Evolutionary conservation across 2,113 vertebrate genomes (phyloP).

Genomic region (Brevimyrus niger): DNA sequence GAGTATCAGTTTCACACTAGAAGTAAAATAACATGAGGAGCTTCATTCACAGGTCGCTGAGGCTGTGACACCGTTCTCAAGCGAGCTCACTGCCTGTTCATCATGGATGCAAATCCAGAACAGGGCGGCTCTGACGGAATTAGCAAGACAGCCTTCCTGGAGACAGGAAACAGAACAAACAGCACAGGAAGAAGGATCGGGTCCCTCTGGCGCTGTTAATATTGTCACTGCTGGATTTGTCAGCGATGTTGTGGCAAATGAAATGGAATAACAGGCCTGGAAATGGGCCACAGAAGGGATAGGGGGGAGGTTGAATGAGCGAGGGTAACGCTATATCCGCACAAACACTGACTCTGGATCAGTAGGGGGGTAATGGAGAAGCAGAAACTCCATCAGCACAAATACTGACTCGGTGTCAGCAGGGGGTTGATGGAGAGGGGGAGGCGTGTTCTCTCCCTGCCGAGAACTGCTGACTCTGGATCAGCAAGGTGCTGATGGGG

Average conservation of each 20-base stretch:
- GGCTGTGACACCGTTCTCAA: neutral
- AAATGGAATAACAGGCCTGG: conserved; percentile 1
- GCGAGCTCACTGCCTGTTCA: neutral
- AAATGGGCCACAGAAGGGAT: neutral
- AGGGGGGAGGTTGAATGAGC: neutral
- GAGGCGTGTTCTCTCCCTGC: neutral
- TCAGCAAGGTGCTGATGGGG: neutral
- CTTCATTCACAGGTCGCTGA: neutral
- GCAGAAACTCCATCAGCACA: neutral
- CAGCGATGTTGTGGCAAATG: neutral
- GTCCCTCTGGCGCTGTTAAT: neutral
- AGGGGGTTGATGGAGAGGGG: conserved; percentile 4
- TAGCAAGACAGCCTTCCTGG: neutral
- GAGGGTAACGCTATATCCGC: neutral
- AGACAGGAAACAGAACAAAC: neutral
- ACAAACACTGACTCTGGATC: conserved; percentile 13
- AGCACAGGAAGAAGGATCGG: neutral
- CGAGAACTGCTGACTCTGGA: neutral
- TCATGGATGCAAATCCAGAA: neutral
- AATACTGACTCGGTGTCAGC: neutral
- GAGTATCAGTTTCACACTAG: neutral
- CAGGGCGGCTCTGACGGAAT: neutral
- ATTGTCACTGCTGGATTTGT: neutral
- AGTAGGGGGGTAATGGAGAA: conserved; percentile 10
- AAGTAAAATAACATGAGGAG: neutral